These are phyloP conservation scores for Echeneis naucrates DNA, from an alignment of 2,797 vertebrate species.

Conservation along the genomic window DNA sequence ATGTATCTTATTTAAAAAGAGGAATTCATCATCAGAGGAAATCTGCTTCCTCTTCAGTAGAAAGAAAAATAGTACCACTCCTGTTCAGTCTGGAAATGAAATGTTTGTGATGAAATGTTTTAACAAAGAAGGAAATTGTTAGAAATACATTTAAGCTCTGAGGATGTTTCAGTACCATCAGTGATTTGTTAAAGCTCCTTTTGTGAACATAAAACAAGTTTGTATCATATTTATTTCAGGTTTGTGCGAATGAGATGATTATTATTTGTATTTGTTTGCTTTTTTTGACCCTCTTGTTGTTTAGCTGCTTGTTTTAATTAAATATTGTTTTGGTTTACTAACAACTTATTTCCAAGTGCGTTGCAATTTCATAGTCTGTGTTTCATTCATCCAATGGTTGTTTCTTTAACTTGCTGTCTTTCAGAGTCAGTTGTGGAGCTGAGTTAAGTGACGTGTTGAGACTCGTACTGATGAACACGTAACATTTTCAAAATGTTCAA, in stretches of 20 bases:
- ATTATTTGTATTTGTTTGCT: not conserved
- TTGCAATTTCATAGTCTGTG: too few relatives aligned
- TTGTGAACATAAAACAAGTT: not conserved
- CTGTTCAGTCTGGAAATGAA: not conserved
- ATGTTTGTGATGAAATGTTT: constrained; percentile 9
- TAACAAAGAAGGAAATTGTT: not conserved
- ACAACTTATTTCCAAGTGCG: too few relatives aligned
- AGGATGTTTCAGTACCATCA: not conserved
- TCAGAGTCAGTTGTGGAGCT: too few relatives aligned
- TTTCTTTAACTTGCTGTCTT: too few relatives aligned
- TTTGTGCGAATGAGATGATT: not conserved
- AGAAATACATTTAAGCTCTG: too few relatives aligned
- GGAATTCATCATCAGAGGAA: not conserved
- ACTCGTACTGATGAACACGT: not conserved
- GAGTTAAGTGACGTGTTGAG: too few relatives aligned
- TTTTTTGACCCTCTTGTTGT: constrained; percentile 2
- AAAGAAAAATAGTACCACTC: not conserved
- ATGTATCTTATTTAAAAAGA: not conserved
- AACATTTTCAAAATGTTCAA: not conserved
- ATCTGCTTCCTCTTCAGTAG: not conserved
- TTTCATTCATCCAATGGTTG: too few relatives aligned
- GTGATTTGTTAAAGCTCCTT: not conserved
- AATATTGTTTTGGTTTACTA: not conserved
- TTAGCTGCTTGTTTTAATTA: not conserved
- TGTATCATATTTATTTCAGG: not conserved